Base-by-base conservation (phyloP, 2,888 invertebrate species). In the Homarus gammarus region DNA sequence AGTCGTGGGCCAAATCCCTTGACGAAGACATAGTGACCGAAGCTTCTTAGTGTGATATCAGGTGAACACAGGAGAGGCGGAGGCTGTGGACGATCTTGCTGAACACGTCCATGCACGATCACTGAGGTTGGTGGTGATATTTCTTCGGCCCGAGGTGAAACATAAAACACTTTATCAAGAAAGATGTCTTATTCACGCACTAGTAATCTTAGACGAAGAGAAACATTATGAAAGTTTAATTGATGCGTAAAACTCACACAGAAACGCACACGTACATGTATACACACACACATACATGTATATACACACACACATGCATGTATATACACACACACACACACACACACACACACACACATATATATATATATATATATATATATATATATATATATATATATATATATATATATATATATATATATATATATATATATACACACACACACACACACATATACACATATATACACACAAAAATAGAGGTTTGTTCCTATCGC, bases 1-100 rank as follows among this genome's bases (percentile, higher is more conserved):
- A 79, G 86, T 79, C 77, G 51, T n/a, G 31, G 78, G 64, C n/a
- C 51, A 36, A 70, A 79, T 68, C 86, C 86, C 86, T 18, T 68
- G 86, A 70, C 86, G 70, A 56, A 84, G 84, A 84, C 73, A 64
- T 36, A 82, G 27, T 61, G 82, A 44, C 56, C 40, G n/a, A n/a
- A n/a, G n/a, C n/a, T n/a, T n/a, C 72, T 72, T 72, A 49, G 51
- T 44, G 83, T 49, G 18, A 84, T 73, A 49, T 84, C 73, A 75
- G 83, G 75, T 84, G 38, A 38, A 31, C 75, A n/a, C 27, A 31
- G 56, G 78, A 56, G 56, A 51, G 72, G 49, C 18, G 40, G 64
- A 51, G 64, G 40, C 38, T 6, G 64, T 5, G 51, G 33, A 72
- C n/a, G 22, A 51, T 0, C 56, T 56, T 56, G 56, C 18, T 56